phyloP scores from a whole-genome alignment of 1,140 invertebrate genomes.

The Homalodisca vitripennis region DNA sequence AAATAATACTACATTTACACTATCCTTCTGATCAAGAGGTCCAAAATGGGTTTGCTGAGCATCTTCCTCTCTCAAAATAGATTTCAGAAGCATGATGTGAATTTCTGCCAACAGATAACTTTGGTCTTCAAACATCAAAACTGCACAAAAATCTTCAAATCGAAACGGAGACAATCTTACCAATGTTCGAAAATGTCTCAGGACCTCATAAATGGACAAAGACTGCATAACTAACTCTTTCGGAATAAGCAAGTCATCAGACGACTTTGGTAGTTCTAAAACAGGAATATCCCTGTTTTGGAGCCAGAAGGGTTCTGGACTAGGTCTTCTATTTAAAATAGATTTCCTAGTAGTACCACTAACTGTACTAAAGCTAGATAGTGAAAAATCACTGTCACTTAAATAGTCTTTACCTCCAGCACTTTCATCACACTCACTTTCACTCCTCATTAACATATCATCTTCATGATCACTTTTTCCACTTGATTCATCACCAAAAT shows the following conservation, averaged over 20 bases:
- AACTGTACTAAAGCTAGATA: slow-evolving; percentile 72
- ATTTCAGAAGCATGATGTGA: slow-evolving; percentile 89
- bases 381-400: slow-evolving; percentile 80
- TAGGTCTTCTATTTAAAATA: slow-evolving; percentile 58
- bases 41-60: slow-evolving; percentile 93
- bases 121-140: slow-evolving; percentile 88
- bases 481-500: slow-evolving; percentile 82
- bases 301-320: slow-evolving; percentile 85
- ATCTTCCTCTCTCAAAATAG: slow-evolving; percentile 91
- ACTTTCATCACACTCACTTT: slow-evolving; percentile 63
- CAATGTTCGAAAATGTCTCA: slow-evolving; percentile 86
- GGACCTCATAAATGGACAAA: slow-evolving; percentile 89
- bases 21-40: slow-evolving; percentile 94
- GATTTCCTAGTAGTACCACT: slow-evolving; percentile 61
- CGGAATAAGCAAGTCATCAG: slow-evolving; percentile 85
- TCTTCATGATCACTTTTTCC: slow-evolving; percentile 76
- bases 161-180: slow-evolving; percentile 90
- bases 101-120: slow-evolving; percentile 87
- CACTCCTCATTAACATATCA: slow-evolving; percentile 61
- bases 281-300: slow-evolving; percentile 71
- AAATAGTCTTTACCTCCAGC: slow-evolving; percentile 62
- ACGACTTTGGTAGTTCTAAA: slow-evolving; percentile 79
- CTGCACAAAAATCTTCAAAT: slow-evolving; percentile 94
- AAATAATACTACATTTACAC: slow-evolving; percentile 89
- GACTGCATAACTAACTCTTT: slow-evolving; percentile 76